These are phyloP conservation scores for Boloria selene DNA, from an alignment of 2,888 invertebrate genomes.

Conservation along the genomic window DNA sequence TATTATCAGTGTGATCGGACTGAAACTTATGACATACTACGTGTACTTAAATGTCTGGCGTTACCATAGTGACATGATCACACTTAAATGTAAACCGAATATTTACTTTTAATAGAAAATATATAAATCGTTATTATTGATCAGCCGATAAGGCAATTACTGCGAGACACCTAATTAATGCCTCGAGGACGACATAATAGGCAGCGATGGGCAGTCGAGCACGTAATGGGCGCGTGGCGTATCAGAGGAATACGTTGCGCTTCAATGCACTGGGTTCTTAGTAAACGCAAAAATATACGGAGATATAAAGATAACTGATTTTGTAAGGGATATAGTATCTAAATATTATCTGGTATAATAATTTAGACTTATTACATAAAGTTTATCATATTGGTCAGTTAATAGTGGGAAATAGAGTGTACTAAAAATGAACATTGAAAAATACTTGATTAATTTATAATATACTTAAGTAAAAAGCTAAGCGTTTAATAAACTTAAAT, in stretches of 20 bases:
- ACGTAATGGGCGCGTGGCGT: slow-evolving; percentile 41
- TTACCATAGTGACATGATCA: not conserved
- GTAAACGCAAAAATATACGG: slow-evolving; percentile 15
- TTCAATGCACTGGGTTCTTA: slow-evolving; percentile 36
- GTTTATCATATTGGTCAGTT: too few species aligned
- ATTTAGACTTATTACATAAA: too few species aligned
- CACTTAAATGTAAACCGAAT: slow-evolving; percentile 1
- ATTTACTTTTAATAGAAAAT: slow-evolving; percentile 7
- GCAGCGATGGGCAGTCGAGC: slow-evolving; percentile 41
- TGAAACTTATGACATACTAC: too few species aligned
- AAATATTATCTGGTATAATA: too few species aligned
- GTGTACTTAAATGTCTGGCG: too few species aligned
- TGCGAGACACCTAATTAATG: slow-evolving; percentile 38
- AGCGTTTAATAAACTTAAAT: too few species aligned
- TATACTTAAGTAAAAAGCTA: too few species aligned
- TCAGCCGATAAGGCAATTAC: slow-evolving; percentile 33
- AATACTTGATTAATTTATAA: too few species aligned
- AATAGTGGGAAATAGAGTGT: too few species aligned
- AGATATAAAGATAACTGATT: slow-evolving; percentile 12
- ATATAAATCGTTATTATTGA: slow-evolving; percentile 21
- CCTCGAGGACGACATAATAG: slow-evolving; percentile 38
- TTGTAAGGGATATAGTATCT: not conserved
- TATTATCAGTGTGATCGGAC: too few species aligned
- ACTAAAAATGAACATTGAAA: too few species aligned
- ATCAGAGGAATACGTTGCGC: slow-evolving; percentile 40